A percentile compares a stretch with the other conserved stretches of the same genome.
These are phyloP conservation scores for Morinoia aosen DNA, from an alignment of 2,888 invertebrate genomes.

Conservation along the genomic window DNA sequence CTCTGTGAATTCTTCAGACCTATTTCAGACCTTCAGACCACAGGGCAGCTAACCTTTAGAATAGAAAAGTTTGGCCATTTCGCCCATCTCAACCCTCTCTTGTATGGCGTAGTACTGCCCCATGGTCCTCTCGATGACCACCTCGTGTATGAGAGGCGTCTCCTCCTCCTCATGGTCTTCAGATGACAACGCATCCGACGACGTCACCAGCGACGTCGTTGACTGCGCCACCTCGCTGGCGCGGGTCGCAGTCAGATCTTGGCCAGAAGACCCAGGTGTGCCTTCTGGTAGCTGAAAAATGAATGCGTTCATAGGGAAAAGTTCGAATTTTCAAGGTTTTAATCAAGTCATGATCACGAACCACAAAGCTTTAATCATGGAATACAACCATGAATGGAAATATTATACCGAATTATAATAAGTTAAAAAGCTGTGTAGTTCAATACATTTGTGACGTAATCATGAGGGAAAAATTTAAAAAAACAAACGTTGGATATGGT, in stretches of 20 bases:
- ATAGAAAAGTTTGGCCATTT: conserved; percentile 67
- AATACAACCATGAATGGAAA: too few relatives aligned
- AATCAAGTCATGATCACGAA: neutral
- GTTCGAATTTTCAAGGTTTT: neutral
- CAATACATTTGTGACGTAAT: too few relatives aligned
- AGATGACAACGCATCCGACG: conserved; percentile 2
- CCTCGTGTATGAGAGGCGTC: conserved; percentile 57
- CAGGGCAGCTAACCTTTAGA: neutral
- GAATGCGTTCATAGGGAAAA: neutral
- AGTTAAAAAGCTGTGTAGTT: too few relatives aligned
- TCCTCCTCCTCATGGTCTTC: conserved; percentile 49
- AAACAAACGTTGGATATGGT: too few relatives aligned
- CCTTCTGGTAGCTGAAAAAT: neutral
- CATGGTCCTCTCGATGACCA: conserved; percentile 65
- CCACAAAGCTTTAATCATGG: too few relatives aligned
- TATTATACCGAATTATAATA: too few relatives aligned
- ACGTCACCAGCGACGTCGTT: neutral
- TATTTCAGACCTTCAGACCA: neutral
- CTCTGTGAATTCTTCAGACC: too few relatives aligned
- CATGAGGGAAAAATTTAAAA: too few relatives aligned
- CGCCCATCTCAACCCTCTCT: conserved; percentile 67
- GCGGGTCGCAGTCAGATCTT: neutral
- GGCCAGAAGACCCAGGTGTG: neutral
- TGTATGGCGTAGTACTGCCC: conserved; percentile 67
- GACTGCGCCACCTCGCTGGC: neutral